phyloP scores from a whole-genome alignment of 2,888 invertebrate genomes.

The Zeuzera pyrina region DNA sequence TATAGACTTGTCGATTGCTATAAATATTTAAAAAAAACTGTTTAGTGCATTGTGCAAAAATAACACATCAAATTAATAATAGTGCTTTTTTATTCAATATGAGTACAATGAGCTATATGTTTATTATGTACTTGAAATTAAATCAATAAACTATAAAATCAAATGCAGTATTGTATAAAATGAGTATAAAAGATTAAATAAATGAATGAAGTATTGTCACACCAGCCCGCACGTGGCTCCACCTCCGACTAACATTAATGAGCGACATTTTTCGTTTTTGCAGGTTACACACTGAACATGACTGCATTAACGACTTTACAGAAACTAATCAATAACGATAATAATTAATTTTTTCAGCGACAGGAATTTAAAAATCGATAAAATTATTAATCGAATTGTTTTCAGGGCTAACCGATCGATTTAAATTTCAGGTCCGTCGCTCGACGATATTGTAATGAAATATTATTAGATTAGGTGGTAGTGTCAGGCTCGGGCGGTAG shows the following conservation, averaged over 20 bases:
- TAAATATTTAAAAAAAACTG: too few relatives aligned
- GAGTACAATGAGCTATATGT: too few relatives aligned
- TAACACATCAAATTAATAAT: too few relatives aligned
- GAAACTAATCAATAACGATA: constrained; percentile 22
- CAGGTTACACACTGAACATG: constrained; percentile 39
- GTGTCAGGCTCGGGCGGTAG: neutral
- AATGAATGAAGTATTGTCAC: too few relatives aligned
- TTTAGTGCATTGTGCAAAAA: too few relatives aligned
- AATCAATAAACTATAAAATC: too few relatives aligned
- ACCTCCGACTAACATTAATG: constrained; percentile 43
- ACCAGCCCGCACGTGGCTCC: neutral
- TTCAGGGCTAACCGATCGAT: constrained; percentile 51
- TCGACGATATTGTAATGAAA: too few relatives aligned
- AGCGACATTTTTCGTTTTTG: constrained; percentile 39
- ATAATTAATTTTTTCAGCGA: constrained; percentile 47
- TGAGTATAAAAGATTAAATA: too few relatives aligned
- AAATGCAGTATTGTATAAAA: too few relatives aligned
- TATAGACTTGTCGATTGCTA: too few relatives aligned
- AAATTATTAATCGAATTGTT: constrained; percentile 39
- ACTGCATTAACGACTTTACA: constrained; percentile 7
- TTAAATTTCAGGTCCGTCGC: constrained; percentile 64
- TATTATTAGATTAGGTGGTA: neutral
- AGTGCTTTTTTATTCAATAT: too few relatives aligned
- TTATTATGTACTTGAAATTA: too few relatives aligned
- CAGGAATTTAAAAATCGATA: constrained; percentile 29